Conservation (phyloP, 1,140 invertebrate species). For the Ips typographus region DNA sequence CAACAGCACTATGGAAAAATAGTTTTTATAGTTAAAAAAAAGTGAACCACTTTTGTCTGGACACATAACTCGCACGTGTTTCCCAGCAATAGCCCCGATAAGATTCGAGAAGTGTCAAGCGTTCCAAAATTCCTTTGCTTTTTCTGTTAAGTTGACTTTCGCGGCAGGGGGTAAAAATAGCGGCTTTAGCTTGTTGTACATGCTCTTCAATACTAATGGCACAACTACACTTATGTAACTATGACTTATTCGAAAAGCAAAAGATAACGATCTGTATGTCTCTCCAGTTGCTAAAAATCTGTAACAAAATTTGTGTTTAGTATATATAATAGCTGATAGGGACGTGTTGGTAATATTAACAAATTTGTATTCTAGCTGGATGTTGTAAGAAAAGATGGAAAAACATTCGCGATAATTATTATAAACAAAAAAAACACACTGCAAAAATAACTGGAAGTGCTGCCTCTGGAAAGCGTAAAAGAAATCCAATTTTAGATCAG, state of each 20-base stretch:
- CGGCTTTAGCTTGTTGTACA: not conserved
- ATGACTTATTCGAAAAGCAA: not conserved
- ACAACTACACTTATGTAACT: constrained; percentile 10
- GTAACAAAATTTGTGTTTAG: too few relatives aligned
- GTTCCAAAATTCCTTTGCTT: constrained; percentile 7
- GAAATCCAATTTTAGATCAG: too few relatives aligned
- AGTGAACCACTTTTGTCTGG: constrained; percentile 7
- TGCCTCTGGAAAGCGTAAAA: too few relatives aligned
- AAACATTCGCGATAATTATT: too few relatives aligned
- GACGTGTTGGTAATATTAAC: too few relatives aligned
- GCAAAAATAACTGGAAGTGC: too few relatives aligned
- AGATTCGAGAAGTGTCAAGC: not conserved
- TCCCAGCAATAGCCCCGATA: not conserved
- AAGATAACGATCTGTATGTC: constrained; percentile 1
- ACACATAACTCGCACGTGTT: constrained; percentile 8
- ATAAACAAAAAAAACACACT: too few relatives aligned
- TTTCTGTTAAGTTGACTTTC: not conserved
- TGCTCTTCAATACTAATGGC: not conserved
- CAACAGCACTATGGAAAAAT: too few relatives aligned
- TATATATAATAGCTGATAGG: too few relatives aligned
- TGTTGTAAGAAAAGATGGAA: too few relatives aligned
- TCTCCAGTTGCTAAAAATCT: constrained; percentile 15
- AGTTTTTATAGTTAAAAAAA: constrained; percentile 12
- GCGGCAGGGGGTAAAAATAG: not conserved
- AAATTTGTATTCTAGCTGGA: too few relatives aligned